Base-by-base conservation (phyloP, 2,113 vertebrate species). In the Progne subis region DNA sequence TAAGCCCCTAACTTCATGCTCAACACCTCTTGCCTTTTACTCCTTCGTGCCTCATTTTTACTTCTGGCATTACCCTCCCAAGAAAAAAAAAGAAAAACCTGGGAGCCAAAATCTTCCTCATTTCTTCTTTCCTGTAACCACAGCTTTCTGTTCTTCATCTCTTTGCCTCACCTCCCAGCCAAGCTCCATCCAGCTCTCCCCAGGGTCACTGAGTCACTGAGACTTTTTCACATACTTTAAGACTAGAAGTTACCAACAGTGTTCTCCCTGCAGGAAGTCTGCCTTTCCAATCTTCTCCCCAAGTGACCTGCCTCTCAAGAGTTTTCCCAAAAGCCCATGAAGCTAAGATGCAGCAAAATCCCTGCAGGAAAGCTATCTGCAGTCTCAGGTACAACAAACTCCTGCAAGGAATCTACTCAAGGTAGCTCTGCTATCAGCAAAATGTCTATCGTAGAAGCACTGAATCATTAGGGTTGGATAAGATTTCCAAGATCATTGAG, bases 391-490 rank as follows among this genome's bases (percentile, higher is more conserved):
- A 56, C 24, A 69, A 65, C 9, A 41, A 80, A 86, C 12, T 7
- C 59, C 59, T 56, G 24, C 68, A 56, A 63, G 46, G 31, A 29
- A 41, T 5, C 46, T 44, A 18, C 29, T 72, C 18, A 1, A 52
- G 52, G 41, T 11, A 77, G 53, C 37, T 64, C 39, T 59, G 57
- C 52, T 43, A 18, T 39, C 81, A 64, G 49, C 26, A 91, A 14
- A 82, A 83, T 5, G 11, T 19, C 55, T 12, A 1, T 31, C 2
- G 2, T 7, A 5, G 24, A 75, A n/a, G 28, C 44, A 52, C 0
- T 7, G 37, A 32, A 52, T 39, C 8, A 60, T 29, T 20, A n/a
- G 11, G 28, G 24, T 2, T 49, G 43, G 76, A 64, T 23, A 75
- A 60, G 32, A 17, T 29, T 9, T 46, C 46, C 53, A 68, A 18